These are phyloP conservation scores for Oasisia sp. DNA, from an alignment of 2,888 invertebrate species.

Conservation along the genomic window DNA sequence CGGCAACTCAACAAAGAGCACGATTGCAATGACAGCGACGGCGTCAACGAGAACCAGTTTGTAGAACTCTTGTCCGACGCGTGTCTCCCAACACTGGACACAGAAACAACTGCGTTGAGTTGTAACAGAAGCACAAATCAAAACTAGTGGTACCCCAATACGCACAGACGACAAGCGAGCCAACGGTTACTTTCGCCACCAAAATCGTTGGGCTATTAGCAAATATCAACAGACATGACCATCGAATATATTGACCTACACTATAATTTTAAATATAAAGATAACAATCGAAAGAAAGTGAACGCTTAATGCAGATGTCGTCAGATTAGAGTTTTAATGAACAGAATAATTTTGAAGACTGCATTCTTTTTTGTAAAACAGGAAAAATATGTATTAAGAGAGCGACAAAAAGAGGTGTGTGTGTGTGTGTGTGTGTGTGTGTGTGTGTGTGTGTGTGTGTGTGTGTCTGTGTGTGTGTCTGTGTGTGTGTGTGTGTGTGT, in stretches of 20 bases:
- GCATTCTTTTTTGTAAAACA: background rate
- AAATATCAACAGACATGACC: too few relatives aligned
- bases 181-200: too few relatives aligned
- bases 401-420: background rate
- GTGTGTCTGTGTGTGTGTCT: background rate
- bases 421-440: background rate
- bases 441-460: background rate
- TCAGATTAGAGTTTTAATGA: too few relatives aligned
- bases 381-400: background rate
- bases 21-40: slow-evolving; percentile 74
- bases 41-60: slow-evolving; percentile 84
- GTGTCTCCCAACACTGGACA: slow-evolving; percentile 85
- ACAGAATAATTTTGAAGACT: too few relatives aligned
- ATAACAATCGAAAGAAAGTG: too few relatives aligned
- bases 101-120: slow-evolving; percentile 17
- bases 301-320: too few relatives aligned
- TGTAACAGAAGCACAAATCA: too few relatives aligned
- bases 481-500: background rate
- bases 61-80: slow-evolving; percentile 86
- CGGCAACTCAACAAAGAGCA: slow-evolving; percentile 82
- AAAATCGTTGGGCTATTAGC: too few relatives aligned
- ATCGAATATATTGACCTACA: too few relatives aligned
- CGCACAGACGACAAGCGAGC: too few relatives aligned
- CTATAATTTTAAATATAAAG: too few relatives aligned
- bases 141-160: too few relatives aligned